A percentile compares a stretch with the other conserved stretches of the same genome.
Conservation (phyloP, 2,888 invertebrate species). For the Hemicrepidius hirtus region DNA sequence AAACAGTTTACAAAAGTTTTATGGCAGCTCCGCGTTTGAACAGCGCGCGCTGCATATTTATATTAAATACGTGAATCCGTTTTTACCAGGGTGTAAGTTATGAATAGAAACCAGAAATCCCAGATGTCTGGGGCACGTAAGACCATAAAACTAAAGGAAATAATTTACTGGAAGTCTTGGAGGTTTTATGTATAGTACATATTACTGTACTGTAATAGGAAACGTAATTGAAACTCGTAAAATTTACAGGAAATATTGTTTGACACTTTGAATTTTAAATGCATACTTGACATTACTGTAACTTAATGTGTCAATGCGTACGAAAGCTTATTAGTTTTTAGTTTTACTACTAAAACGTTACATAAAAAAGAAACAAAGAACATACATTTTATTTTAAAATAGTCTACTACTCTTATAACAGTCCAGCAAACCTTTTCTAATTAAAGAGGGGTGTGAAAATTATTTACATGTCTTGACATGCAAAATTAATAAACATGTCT, state of each 20-base stretch:
- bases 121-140: slow-evolving; percentile 23
- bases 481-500: no score
- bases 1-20: slow-evolving; percentile 56
- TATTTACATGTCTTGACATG: no score
- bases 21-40: slow-evolving; percentile 48
- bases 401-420: no score
- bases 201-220: slow-evolving; percentile 35
- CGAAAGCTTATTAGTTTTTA: no score
- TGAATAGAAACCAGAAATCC: slow-evolving; percentile 33
- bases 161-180: slow-evolving; percentile 20
- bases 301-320: neutral
- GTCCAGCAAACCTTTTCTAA: no score
- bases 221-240: slow-evolving; percentile 44
- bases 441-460: no score
- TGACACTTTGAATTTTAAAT: slow-evolving; percentile 28
- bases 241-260: slow-evolving; percentile 29
- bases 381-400: no score
- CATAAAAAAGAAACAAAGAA: no score
- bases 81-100: slow-evolving; percentile 26
- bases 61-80: slow-evolving; percentile 45
- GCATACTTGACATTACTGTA: neutral
- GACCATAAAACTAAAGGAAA: slow-evolving; percentile 29
- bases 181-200: slow-evolving; percentile 29
- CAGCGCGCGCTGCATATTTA: slow-evolving; percentile 43
- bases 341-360: no score